Evolutionary conservation across 2,888 invertebrate genomes (phyloP), one percentile per base, ranked within the genome.

Genomic region (Leptogaster cylindrica): DNA sequence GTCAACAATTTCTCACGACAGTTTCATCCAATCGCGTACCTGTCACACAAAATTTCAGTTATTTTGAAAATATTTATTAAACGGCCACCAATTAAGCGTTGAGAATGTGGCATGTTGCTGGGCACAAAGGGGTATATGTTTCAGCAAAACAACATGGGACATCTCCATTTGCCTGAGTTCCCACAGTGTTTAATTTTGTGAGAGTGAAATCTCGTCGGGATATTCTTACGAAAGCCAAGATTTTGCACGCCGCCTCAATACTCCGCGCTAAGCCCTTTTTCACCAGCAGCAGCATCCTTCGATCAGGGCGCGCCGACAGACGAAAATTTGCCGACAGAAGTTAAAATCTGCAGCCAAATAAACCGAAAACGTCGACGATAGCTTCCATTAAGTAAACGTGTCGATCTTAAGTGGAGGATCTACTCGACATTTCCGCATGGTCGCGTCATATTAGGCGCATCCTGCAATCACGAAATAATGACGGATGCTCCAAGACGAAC

Each of bases 341-440:
- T 61, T 61, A 61, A 61, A 52, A 27, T 44, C 44, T n/a, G n/a
- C 41, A 61, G 41, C 61, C 61, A 31, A 18, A 61, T 18, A 27
- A 61, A 61, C 41, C 44, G 61, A 61, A 61, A 61, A 44, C 27
- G 61, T 10, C 18, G 36, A 25, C 7, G 36, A 36, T 36, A 48
- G 50, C 65, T 52, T 51, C 52, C 52, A 65, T 65, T 65, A 65
- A 65, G 41, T 18, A 52, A 50, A 68, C 70, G 70, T 70, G 70
- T 70, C 50, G 66, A 68, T 70, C 64, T 68, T 68, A 70, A 70
- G 70, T 70, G 70, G 66, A 68, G 66, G 68, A 64, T 66, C 68
- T 70, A 70, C 70, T 70, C 70, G 70, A 70, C 70, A 68, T 70
- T 70, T 70, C 68, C 70, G 66, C 70, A 66, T 66, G 66, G 70